Percentiles rank a stretch among this genome's conserved stretches.
Evolutionary conservation across 2,113 vertebrate species (phyloP).

Genomic region (Delphinapterus leucas): DNA sequence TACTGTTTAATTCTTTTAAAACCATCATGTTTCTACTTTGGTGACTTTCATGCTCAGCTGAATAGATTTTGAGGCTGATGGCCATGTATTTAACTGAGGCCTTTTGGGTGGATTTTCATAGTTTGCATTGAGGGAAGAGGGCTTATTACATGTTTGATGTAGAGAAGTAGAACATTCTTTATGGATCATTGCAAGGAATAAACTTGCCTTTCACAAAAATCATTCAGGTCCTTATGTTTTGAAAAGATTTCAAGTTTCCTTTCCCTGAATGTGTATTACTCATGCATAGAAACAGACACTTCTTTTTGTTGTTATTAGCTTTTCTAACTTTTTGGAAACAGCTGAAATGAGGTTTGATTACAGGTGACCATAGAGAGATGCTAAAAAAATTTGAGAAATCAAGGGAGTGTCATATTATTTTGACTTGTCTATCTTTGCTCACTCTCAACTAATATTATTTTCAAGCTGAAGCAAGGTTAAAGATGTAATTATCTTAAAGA

Average conservation of each 20-base stretch:
- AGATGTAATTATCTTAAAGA: background rate
- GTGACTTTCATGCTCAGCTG: background rate
- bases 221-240: conserved; percentile 26
- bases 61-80: conserved; percentile 40
- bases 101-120: background rate
- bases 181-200: background rate
- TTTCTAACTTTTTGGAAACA: conserved; percentile 58
- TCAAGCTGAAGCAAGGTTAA: background rate
- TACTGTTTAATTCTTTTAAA: background rate
- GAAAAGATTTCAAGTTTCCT: conserved; percentile 52
- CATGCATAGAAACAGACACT: conserved; percentile 26
- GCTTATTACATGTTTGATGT: conserved; percentile 1
- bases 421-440: background rate
- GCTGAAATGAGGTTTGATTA: conserved; percentile 48
- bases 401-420: background rate
- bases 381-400: background rate
- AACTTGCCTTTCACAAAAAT: conserved; percentile 44
- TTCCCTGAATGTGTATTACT: conserved; percentile 35
- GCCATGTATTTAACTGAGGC: background rate
- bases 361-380: conserved; percentile 36
- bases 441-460: background rate
- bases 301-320: conserved; percentile 6
- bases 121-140: background rate
- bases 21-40: background rate
- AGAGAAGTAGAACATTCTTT: background rate